Evolutionary conservation across 2,888 invertebrate genomes (phyloP).

Genomic region (Machimus rusticus): DNA sequence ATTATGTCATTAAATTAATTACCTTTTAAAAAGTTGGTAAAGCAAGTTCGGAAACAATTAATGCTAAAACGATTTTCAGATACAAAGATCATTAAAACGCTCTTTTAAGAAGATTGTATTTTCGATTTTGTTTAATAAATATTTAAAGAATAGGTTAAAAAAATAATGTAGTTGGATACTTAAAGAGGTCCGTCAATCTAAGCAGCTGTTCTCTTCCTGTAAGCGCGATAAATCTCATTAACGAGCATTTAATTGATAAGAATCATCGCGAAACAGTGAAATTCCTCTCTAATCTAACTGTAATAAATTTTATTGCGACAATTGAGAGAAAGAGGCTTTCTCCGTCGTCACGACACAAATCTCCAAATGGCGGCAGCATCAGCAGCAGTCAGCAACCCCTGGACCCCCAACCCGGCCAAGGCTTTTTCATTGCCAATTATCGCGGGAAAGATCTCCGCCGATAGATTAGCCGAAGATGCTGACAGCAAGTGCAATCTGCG

Average conservation of each 20-base stretch:
- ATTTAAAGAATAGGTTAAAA: background rate
- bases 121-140: background rate
- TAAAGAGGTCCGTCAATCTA: background rate
- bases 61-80: too few relatives aligned
- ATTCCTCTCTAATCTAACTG: slow-evolving; percentile 17
- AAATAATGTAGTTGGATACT: background rate
- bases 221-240: background rate
- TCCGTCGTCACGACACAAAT: background rate
- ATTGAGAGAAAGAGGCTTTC: slow-evolving; percentile 22
- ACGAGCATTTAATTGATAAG: slow-evolving; percentile 10
- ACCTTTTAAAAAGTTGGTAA: background rate
- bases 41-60: too few relatives aligned
- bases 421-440: slow-evolving; percentile 1
- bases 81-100: too few relatives aligned
- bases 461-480: slow-evolving; percentile 4
- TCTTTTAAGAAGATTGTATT: too few relatives aligned
- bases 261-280: background rate
- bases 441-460: slow-evolving; percentile 3
- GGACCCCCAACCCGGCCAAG: background rate
- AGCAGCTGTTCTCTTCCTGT: background rate
- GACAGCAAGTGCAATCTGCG: slow-evolving; percentile 8
- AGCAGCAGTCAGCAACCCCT: background rate
- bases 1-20: background rate
- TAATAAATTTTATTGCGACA: slow-evolving; percentile 17
- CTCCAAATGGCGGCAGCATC: background rate